These are phyloP conservation scores for Chlorodrepanis virens DNA, from an alignment of 2,113 vertebrate species.

Conservation along the genomic window DNA sequence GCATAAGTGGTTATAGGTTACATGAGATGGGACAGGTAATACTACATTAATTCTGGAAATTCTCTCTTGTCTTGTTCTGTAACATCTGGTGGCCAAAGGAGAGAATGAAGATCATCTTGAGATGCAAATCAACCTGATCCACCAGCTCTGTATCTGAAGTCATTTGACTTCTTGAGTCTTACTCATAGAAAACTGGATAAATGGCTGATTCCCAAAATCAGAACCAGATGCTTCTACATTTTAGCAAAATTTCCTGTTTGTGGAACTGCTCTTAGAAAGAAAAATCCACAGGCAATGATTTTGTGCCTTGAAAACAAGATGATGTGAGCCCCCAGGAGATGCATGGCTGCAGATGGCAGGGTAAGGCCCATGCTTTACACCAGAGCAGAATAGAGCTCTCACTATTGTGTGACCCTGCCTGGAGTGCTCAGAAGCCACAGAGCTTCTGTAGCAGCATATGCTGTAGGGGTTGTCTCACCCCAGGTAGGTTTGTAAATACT, in stretches of 20 bases:
- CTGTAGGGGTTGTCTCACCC: not conserved
- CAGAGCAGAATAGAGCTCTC: not conserved
- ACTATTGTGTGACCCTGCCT: not conserved
- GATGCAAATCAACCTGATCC: not conserved
- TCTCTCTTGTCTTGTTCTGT: not conserved
- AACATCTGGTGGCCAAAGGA: not conserved
- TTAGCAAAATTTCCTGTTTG: not conserved
- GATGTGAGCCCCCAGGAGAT: not conserved
- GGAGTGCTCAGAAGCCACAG: not conserved
- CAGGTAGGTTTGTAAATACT: not conserved
- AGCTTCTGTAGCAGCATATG: not conserved
- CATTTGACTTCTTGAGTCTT: not conserved
- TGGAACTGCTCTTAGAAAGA: not conserved
- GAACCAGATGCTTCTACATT: slow-evolving; percentile 12
- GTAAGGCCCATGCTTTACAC: not conserved
- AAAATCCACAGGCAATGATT: not conserved
- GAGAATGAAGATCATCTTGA: not conserved
- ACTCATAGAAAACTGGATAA: not conserved
- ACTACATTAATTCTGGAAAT: not conserved
- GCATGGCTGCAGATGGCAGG: not conserved
- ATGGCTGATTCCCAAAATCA: not conserved
- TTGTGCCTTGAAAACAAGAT: not conserved
- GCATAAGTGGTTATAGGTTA: not conserved
- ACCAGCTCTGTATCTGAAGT: not conserved
- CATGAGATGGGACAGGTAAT: not conserved